phyloP scores from a whole-genome alignment of 2,113 vertebrate genomes.

The Telmatochromis sp. region DNA sequence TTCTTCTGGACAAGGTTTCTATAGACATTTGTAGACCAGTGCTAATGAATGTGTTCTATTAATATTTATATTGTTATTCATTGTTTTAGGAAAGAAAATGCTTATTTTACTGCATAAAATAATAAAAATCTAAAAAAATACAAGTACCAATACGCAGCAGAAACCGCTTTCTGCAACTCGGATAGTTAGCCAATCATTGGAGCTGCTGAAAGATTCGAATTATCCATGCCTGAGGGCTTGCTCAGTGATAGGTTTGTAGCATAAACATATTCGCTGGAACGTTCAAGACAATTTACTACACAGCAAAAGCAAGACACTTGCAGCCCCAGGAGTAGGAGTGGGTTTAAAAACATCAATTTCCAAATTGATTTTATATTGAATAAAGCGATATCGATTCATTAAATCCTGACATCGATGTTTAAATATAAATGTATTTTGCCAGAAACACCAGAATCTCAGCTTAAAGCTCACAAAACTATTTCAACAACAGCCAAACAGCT shows the following conservation, averaged over 20 bases:
- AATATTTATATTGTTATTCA: not conserved
- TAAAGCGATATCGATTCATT: not conserved
- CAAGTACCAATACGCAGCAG: not conserved
- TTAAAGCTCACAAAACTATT: not conserved
- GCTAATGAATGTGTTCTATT: not conserved
- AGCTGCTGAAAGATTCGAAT: not conserved
- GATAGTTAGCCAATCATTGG: not conserved
- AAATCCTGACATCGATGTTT: not conserved
- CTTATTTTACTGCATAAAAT: not conserved
- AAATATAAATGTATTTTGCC: not conserved
- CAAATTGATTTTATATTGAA: not conserved
- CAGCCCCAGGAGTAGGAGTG: not conserved
- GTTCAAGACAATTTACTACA: not conserved
- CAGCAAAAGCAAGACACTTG: not conserved
- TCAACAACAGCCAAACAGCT: not conserved
- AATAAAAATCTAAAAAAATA: not conserved
- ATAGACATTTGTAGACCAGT: not conserved
- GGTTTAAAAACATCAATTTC: not conserved
- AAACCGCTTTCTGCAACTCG: rapidly evolving
- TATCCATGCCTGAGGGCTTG: not conserved
- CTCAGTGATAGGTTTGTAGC: rapidly evolving
- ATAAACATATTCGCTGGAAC: not conserved
- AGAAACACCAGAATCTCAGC: not conserved
- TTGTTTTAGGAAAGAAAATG: not conserved
- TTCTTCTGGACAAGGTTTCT: not conserved